A percentile compares a stretch with the other conserved stretches of the same genome.
Conservation (phyloP, 1,140 invertebrate species). For the Caenorhabditis elegans region DNA sequence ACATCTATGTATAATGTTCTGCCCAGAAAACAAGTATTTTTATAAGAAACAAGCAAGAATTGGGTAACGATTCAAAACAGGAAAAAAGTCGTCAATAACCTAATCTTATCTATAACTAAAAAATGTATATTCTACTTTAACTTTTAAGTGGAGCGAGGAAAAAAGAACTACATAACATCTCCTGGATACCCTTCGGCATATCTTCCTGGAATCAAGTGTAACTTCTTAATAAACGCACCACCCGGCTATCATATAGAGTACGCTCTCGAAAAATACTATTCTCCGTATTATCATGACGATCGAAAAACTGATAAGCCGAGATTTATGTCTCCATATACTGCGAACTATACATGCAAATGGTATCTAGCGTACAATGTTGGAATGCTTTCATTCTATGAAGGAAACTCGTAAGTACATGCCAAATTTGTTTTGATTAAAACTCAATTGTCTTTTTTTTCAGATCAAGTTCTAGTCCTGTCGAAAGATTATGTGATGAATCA, state of each 20-base stretch:
- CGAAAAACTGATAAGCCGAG: no score
- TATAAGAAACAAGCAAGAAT: no score
- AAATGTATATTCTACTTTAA: neutral
- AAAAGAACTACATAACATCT: neutral
- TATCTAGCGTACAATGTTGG: neutral
- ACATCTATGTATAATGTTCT: no score
- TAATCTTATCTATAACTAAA: no score
- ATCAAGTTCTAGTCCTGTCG: neutral
- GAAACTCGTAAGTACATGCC: neutral
- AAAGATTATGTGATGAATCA: slow-evolving; percentile 48
- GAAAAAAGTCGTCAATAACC: no score
- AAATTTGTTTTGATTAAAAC: neutral
- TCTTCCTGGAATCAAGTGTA: neutral
- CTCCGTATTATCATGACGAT: slow-evolving; percentile 42
- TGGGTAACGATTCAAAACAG: no score
- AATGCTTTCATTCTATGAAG: slow-evolving; percentile 2
- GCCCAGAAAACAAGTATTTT: no score
- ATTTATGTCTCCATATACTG: neutral
- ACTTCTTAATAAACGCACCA: slow-evolving; percentile 18
- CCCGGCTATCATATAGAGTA: slow-evolving; percentile 40
- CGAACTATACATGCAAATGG: neutral
- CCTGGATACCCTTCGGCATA: slow-evolving; percentile 9
- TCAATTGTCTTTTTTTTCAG: neutral
- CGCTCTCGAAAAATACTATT: slow-evolving; percentile 37
- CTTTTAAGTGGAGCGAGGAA: slow-evolving; percentile 25